Conservation (phyloP, 2,888 invertebrate species). For the Apoda limacodes region DNA sequence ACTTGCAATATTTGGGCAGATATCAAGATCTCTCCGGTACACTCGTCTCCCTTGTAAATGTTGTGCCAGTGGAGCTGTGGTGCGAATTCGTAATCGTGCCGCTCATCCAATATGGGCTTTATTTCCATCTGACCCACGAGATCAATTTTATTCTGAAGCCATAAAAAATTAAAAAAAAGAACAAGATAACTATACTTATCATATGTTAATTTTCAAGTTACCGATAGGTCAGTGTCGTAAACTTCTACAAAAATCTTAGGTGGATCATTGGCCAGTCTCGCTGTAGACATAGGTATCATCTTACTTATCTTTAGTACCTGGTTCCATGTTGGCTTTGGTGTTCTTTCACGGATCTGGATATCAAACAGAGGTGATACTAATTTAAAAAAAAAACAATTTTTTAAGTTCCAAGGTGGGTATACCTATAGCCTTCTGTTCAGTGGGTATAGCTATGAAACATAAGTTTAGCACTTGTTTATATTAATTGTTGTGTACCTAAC, state of each 20-base stretch:
- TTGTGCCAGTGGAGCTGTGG: conserved; percentile 64
- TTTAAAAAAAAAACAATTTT: background rate
- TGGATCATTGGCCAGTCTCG: conserved; percentile 35
- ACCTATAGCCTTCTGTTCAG: too few relatives aligned
- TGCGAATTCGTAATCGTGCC: conserved; percentile 26
- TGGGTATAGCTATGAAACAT: background rate
- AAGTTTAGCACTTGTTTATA: background rate
- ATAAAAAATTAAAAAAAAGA: background rate
- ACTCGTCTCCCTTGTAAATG: conserved; percentile 37
- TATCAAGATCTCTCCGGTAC: conserved; percentile 57
- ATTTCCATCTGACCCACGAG: conserved; percentile 37
- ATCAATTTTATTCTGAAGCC: conserved; percentile 30
- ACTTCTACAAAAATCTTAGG: conserved; percentile 54
- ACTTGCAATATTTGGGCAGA: conserved; percentile 55
- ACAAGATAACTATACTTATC: background rate
- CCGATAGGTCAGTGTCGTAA: conserved; percentile 37
- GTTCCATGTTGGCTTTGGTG: conserved; percentile 37
- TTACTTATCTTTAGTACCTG: conserved; percentile 37
- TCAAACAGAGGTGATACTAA: conserved; percentile 5
- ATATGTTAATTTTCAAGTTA: conserved; percentile 16
- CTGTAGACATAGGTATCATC: conserved; percentile 28
- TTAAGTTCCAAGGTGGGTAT: too few relatives aligned
- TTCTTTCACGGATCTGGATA: conserved; percentile 28
- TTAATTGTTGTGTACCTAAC: too few relatives aligned
- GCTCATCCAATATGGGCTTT: conserved; percentile 28